Base-by-base conservation (phyloP, 2,888 invertebrate genomes). In the Teleiodes luculella region DNA sequence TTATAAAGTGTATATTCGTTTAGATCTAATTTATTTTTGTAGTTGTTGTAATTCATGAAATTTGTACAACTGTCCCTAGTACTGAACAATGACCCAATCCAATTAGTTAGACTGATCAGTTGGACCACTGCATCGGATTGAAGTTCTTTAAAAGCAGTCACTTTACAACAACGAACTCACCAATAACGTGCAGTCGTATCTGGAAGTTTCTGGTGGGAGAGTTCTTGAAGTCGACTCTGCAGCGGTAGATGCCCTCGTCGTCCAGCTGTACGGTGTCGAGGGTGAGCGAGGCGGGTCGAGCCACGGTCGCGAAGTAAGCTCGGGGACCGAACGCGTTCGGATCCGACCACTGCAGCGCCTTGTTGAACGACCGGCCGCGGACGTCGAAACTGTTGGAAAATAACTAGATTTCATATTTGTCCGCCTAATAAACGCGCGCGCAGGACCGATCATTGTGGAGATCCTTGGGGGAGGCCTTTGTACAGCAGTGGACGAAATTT, bases 201-300 rank as follows among this genome's bases (percentile, higher is more conserved):
- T 95, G 94, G 80, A 96, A 95, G 84, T 96, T 96, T 65, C 96
- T 92, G 31, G 97, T 96, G 37, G 96, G 96, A 4, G 96, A 95
- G 75, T 95, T 96, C 70, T 95, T 94, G 83, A 97, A 97, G 87
- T 97, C 97, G 47, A 97, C 97, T 56, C 97, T 91, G 81, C 97
- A 97, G 64, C 96, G 91, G 84, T 97, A 97, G 53, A 92, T 87
- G 53, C 96, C 97, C 72, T 96, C 96, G 71, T 97, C 97, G 70
- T 95, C 95, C 61, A 96, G 86, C 71, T 95, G 94, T 45, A 97
- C 95, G 52, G 95, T 94, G 72, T 96, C 95, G 54, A 97, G 92
- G 52, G 95, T 94, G 62, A 97, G 90, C 7, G 95, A 92, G 14
- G 96, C 96, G 43, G 96, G 96, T 52, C 94, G 92, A 28, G 95